phyloP scores from a whole-genome alignment of 2,888 invertebrate species.

The Bellardia pandia region DNA sequence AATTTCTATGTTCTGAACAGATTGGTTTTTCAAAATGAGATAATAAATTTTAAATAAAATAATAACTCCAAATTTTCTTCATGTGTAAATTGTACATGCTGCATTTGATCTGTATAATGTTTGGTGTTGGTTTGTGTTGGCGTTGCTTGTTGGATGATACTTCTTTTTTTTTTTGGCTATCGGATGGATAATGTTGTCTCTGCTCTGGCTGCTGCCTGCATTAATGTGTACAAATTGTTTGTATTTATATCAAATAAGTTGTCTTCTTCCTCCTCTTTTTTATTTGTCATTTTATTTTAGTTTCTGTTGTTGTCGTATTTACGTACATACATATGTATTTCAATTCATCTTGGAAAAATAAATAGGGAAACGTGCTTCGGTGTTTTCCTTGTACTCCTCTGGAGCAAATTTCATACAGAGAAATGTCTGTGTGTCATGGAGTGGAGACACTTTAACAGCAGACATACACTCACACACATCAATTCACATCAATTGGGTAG shows the following conservation, averaged over 20 bases:
- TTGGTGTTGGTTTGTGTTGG: constrained; percentile 68
- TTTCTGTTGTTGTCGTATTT: constrained; percentile 16
- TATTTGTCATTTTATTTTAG: constrained; percentile 40
- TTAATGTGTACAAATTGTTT: constrained; percentile 66
- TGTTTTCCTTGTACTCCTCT: constrained; percentile 38
- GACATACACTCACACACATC: constrained; percentile 22
- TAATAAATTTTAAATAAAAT: too few species aligned
- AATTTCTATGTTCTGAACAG: too few species aligned
- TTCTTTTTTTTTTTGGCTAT: constrained; percentile 39
- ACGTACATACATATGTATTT: constrained; percentile 27
- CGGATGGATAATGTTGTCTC: constrained; percentile 35
- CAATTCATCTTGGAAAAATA: constrained; percentile 68
- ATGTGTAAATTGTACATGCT: constrained; percentile 4
- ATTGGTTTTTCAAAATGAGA: too few species aligned
- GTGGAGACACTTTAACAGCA: constrained; percentile 54
- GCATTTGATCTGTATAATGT: constrained; percentile 66
- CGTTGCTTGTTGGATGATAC: constrained; percentile 57
- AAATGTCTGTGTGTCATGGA: constrained; percentile 33
- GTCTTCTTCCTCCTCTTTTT: constrained; percentile 16
- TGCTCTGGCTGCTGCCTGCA: constrained; percentile 48
- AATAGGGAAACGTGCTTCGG: constrained; percentile 68
- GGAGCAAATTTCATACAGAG: constrained; percentile 22
- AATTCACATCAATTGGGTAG: constrained; percentile 18
- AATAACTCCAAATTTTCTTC: not conserved
- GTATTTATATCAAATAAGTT: constrained; percentile 52